phyloP scores from a whole-genome alignment of 2,888 invertebrate genomes.

The Xestia rhomboidea region DNA sequence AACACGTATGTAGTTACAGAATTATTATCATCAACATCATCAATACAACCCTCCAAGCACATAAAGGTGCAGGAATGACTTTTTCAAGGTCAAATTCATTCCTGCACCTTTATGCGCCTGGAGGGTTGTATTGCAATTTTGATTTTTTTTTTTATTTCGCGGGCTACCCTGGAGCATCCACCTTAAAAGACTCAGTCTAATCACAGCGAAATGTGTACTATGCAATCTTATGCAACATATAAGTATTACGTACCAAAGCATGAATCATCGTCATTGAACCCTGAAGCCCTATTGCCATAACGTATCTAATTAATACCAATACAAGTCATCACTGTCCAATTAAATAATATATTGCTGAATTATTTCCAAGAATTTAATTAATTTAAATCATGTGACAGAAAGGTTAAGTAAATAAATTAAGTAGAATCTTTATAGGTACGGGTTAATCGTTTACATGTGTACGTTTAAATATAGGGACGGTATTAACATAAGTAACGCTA shows the following conservation, averaged over 20 bases:
- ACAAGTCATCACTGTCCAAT: conserved; percentile 1
- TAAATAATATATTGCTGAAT: conserved; percentile 18
- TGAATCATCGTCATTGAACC: not conserved
- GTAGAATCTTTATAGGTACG: conserved; percentile 12
- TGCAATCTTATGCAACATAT: not conserved
- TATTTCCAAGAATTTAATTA: conserved; percentile 29
- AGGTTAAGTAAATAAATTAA: conserved; percentile 29
- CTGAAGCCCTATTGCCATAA: conserved; percentile 10
- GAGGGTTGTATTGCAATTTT: too few relatives aligned
- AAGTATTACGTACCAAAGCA: not conserved
- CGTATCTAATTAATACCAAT: conserved; percentile 5
- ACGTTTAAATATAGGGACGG: not conserved
- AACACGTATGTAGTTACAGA: too few relatives aligned
- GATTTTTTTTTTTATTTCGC: too few relatives aligned
- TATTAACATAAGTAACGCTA: not conserved
- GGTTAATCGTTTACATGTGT: not conserved
- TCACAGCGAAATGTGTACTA: not conserved
- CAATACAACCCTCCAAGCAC: too few relatives aligned
- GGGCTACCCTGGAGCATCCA: too few relatives aligned
- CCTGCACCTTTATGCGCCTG: too few relatives aligned
- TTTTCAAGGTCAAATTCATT: too few relatives aligned
- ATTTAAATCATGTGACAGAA: conserved; percentile 29
- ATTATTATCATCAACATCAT: too few relatives aligned
- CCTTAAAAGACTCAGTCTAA: too few relatives aligned
- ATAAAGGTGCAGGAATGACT: too few relatives aligned